Conservation (phyloP, 2,888 invertebrate genomes). For the Polietes domitor region DNA sequence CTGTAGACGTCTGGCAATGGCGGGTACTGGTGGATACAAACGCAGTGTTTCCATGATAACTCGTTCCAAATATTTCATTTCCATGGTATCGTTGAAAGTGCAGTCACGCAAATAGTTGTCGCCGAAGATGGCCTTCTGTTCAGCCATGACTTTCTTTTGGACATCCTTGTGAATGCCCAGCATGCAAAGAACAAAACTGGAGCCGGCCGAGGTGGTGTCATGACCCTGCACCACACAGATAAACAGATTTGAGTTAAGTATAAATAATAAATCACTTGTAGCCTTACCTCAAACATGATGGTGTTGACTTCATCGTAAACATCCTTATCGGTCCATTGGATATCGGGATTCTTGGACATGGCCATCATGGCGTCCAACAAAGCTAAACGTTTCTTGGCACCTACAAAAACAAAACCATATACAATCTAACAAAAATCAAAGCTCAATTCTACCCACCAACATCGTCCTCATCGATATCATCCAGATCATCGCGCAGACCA, state of each 20-base stretch:
- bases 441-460: constrained; percentile 82
- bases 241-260: background rate
- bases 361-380: constrained; percentile 94
- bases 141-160: constrained; percentile 88
- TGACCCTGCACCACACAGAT: constrained; percentile 83
- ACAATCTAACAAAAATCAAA: too few relatives aligned
- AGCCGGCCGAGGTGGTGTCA: constrained; percentile 92
- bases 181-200: constrained; percentile 92
- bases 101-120: constrained; percentile 87
- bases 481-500: constrained; percentile 88
- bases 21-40: constrained; percentile 90
- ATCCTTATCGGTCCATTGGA: constrained; percentile 87
- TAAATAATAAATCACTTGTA: background rate
- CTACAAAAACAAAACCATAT: constrained; percentile 74
- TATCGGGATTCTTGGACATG: constrained; percentile 88
- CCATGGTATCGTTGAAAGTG: constrained; percentile 89
- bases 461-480: constrained; percentile 90
- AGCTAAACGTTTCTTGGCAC: constrained; percentile 91
- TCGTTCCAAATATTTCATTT: constrained; percentile 91
- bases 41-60: constrained; percentile 89
- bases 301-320: constrained; percentile 94
- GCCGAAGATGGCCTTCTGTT: constrained; percentile 88
- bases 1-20: constrained; percentile 88
- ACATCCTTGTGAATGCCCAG: constrained; percentile 91
- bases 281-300: constrained; percentile 89